phyloP scores from a whole-genome alignment of 2,888 invertebrate species.

The Apotomis capreana region DNA sequence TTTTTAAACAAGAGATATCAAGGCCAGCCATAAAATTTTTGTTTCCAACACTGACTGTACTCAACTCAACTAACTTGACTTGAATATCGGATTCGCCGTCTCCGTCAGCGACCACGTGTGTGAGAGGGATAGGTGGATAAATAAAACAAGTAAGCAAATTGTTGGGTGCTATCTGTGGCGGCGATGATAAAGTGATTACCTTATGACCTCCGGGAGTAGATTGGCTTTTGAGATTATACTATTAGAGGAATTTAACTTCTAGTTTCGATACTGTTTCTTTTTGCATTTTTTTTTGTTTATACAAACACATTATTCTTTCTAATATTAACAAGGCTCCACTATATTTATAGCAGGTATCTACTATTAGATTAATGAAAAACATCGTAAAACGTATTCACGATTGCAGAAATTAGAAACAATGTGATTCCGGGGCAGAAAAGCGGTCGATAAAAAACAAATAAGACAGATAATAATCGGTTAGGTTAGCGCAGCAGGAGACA shows the following conservation, averaged over 20 bases:
- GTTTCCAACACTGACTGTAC: constrained; percentile 42
- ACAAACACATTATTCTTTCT: too few relatives aligned
- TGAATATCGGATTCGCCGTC: constrained; percentile 53
- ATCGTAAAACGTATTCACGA: too few relatives aligned
- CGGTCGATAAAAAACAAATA: too few relatives aligned
- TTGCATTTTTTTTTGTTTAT: background rate
- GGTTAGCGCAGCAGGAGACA: too few relatives aligned
- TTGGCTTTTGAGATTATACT: constrained; percentile 41
- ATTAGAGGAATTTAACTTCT: constrained; percentile 14
- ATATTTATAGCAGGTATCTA: too few relatives aligned
- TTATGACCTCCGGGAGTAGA: constrained; percentile 61
- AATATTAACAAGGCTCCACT: too few relatives aligned
- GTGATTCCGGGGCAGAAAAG: too few relatives aligned
- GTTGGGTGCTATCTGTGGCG: constrained; percentile 56
- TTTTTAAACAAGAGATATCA: constrained; percentile 28
- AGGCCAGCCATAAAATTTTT: constrained; percentile 51
- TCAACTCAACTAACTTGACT: constrained; percentile 50
- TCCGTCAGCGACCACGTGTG: constrained; percentile 49
- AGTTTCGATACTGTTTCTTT: constrained; percentile 1
- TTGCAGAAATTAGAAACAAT: too few relatives aligned
- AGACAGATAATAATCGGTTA: too few relatives aligned
- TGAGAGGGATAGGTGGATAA: constrained; percentile 55
- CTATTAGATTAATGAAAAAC: too few relatives aligned
- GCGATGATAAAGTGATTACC: constrained; percentile 67
- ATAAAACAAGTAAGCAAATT: constrained; percentile 49